A percentile compares a stretch with the other conserved stretches of the same genome.
phyloP scores from a whole-genome alignment of 2,888 invertebrate genomes.

The Megastigmus dorsalis region DNA sequence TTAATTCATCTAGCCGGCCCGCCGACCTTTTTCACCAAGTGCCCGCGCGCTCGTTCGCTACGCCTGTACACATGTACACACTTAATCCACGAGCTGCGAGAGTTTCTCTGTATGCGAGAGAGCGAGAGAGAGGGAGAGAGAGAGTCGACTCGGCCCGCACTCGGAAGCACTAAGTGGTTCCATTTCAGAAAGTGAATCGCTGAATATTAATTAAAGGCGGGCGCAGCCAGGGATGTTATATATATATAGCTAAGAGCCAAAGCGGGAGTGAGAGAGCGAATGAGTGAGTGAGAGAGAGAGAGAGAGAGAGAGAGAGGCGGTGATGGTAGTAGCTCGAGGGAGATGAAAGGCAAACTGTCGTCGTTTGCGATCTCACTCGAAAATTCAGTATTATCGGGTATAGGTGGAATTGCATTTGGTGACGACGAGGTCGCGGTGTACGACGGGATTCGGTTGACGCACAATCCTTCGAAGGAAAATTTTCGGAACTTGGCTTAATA shows the following conservation, averaged over 20 bases:
- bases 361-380: neutral
- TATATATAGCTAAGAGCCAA: too few species aligned
- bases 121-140: neutral
- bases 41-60: too few species aligned
- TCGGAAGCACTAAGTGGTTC: conserved; percentile 61
- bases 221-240: neutral
- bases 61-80: too few species aligned
- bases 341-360: conserved; percentile 46
- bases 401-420: conserved; percentile 24
- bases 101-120: neutral
- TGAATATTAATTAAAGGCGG: conserved; percentile 67
- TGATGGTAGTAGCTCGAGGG: conserved; percentile 2
- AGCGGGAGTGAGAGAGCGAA: neutral
- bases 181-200: conserved; percentile 65
- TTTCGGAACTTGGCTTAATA: too few species aligned
- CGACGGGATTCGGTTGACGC: neutral
- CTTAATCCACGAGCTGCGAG: conserved; percentile 2
- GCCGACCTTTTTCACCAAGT: too few species aligned
- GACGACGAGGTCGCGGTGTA: neutral
- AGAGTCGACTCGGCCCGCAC: conserved; percentile 5
- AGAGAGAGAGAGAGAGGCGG: conserved; percentile 21
- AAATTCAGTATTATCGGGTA: conserved; percentile 34
- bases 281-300: conserved; percentile 20
- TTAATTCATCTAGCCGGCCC: neutral
- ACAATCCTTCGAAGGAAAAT: too few species aligned